These are phyloP conservation scores for Arenicola marina DNA, from an alignment of 2,888 invertebrate genomes.

Conservation along the genomic window DNA sequence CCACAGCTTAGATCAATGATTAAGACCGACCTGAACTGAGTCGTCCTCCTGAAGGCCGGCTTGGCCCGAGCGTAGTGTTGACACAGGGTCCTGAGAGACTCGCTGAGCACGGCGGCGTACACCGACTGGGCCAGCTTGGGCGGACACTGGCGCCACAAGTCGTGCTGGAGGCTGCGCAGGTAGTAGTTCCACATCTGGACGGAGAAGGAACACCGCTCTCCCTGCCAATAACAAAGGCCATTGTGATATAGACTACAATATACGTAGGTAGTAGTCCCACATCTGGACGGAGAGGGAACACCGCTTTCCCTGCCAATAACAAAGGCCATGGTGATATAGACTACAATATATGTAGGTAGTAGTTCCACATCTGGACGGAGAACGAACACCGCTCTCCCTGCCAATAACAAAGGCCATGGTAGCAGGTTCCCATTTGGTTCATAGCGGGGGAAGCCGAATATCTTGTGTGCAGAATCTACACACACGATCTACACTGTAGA, in stretches of 20 bases:
- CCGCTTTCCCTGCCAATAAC: slow-evolving; percentile 51
- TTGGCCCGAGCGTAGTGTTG: slow-evolving; percentile 49
- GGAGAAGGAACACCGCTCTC: slow-evolving; percentile 55
- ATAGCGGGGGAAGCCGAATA: slow-evolving; percentile 53
- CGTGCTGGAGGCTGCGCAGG: slow-evolving; percentile 45
- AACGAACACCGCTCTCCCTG: slow-evolving; percentile 58
- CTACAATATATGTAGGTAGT: no score
- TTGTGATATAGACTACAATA: no score
- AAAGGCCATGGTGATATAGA: no score
- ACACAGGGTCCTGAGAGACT: slow-evolving; percentile 47
- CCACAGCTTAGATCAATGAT: no score
- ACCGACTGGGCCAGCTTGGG: slow-evolving; percentile 50
- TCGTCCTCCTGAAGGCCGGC: slow-evolving; percentile 49
- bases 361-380: slow-evolving; percentile 57
- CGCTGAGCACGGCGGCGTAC: slow-evolving; percentile 46
- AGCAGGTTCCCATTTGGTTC: slow-evolving; percentile 58
- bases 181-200: slow-evolving; percentile 58
- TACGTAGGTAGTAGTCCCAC: slow-evolving; percentile 56
- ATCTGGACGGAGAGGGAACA: slow-evolving; percentile 56
- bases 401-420: slow-evolving; percentile 21
- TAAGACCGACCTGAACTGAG: slow-evolving; percentile 48
- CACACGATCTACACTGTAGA: slow-evolving; percentile 53
- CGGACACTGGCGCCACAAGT: slow-evolving; percentile 54
- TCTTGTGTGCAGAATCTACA: no score
- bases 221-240: slow-evolving; percentile 35